Evolutionary conservation across 2,888 invertebrate genomes (phyloP).

Genomic region (Acanthoscelides obtectus): DNA sequence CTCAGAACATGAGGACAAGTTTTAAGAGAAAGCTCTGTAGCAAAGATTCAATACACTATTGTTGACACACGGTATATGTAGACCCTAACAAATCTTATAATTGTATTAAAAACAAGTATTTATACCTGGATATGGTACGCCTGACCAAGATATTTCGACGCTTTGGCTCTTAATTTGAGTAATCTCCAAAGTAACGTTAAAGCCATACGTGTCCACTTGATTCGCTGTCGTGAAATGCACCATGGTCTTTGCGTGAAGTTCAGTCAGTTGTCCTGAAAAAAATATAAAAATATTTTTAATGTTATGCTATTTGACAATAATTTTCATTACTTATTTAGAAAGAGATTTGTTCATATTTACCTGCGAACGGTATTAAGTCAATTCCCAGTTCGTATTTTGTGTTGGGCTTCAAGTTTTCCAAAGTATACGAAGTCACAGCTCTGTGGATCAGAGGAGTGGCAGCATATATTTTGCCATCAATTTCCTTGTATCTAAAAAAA

Average conservation of each 20-base stretch:
- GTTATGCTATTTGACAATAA: no score
- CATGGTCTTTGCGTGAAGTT: conserved; percentile 66
- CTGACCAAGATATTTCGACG: conserved; percentile 76
- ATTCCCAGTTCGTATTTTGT: conserved; percentile 80
- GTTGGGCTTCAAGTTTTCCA: conserved; percentile 73
- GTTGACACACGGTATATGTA: no score
- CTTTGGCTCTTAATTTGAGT: conserved; percentile 71
- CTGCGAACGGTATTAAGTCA: conserved; percentile 77
- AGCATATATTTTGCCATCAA: conserved; percentile 76
- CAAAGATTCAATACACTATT: no score
- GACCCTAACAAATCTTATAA: no score
- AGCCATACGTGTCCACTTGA: conserved; percentile 74
- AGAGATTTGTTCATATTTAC: conserved; percentile 30
- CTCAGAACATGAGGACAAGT: no score
- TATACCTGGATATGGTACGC: conserved; percentile 73
- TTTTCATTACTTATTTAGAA: no score
- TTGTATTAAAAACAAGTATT: no score
- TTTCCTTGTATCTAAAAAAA: conserved; percentile 65
- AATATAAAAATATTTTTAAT: no score
- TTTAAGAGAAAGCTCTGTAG: no score
- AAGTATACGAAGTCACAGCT: conserved; percentile 70
- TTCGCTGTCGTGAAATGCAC: conserved; percentile 69
- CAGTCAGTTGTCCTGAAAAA: conserved; percentile 62
- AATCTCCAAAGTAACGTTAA: conserved; percentile 73
- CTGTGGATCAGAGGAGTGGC: conserved; percentile 81